Base-by-base conservation (phyloP, 1,140 invertebrate genomes). In the Oedothorax gibbosus region DNA sequence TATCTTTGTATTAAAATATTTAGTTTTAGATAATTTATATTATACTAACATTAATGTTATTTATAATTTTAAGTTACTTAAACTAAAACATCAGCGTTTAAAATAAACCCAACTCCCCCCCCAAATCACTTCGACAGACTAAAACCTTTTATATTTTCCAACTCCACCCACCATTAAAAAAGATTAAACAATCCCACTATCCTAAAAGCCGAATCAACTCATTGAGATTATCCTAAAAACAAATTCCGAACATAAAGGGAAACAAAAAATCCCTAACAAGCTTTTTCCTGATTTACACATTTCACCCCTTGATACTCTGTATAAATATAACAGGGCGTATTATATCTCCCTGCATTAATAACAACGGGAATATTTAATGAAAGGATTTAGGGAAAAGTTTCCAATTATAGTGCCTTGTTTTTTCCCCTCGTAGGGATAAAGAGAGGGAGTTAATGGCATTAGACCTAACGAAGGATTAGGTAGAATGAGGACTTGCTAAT, bases 321-420 rank as follows among this genome's bases (percentile, higher is more conserved):
- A 73, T 73, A 73, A 72, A 82, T 82, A 82, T 73, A 72, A 73
- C 80, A 57, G 15, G 65, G 69, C 35, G 54, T 71, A 81, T 81
- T 81, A 81, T 68, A 54, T 14, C 57, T 51, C 80, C 73, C 80
- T 51, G 73, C 80, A 82, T 82, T 82, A 82, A 82, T 82, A 82
- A 82, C 80, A 82, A 82, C 80, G n/a, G 69, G 80, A 72, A 82
- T 82, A 82, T 82, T 82, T 82, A 82, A 82, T 82, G 80, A 82
- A 82, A 64, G 80, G 80, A 82, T 82, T 82, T 82, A 73, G 56
- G 69, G n/a, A 69, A 50, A 82, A 82, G 73, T 50, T 82, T 73
- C 60, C 68, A 68, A 71, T 73, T 71, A 73, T 50, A 60, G 62
- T 71, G 68, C 20, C 50, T 53, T 82, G 20, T 20, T 82, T 73